phyloP scores from a whole-genome alignment of 2,888 invertebrate genomes.

The Drosophila atripex region DNA sequence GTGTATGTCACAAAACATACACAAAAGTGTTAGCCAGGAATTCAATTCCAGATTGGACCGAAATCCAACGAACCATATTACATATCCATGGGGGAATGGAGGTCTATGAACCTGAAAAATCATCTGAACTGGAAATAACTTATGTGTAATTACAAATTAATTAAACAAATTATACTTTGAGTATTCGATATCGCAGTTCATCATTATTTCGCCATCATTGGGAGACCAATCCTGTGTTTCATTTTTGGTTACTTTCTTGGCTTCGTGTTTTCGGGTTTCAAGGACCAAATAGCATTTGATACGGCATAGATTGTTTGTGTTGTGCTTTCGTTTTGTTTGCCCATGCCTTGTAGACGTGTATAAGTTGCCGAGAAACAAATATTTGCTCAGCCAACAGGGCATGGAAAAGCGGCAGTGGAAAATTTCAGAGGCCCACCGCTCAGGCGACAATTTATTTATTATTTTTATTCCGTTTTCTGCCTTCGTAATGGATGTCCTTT shows the following conservation, averaged over 20 bases:
- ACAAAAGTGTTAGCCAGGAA: not conserved
- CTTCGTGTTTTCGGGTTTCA: constrained; percentile 11
- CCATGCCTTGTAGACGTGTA: constrained; percentile 38
- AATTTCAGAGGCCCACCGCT: constrained; percentile 19
- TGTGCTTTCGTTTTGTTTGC: constrained; percentile 26
- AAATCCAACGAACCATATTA: not conserved
- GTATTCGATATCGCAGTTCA: too few species aligned
- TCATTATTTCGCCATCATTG: not conserved
- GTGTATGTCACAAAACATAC: not conserved
- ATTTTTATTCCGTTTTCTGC: constrained; percentile 1
- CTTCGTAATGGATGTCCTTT: constrained; percentile 4
- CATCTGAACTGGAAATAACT: too few species aligned
- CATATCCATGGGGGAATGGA: too few species aligned
- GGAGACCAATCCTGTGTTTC: not conserved
- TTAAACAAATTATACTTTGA: too few species aligned
- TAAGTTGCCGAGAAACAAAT: constrained; percentile 45
- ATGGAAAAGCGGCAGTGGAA: constrained; percentile 22
- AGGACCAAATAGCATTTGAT: constrained; percentile 29
- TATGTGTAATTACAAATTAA: too few species aligned
- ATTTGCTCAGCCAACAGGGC: constrained; percentile 32
- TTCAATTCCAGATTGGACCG: not conserved
- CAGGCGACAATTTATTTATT: constrained; percentile 16
- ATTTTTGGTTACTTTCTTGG: constrained; percentile 28
- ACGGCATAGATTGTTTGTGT: constrained; percentile 33
- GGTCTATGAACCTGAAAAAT: too few species aligned